Evolutionary conservation across 2,888 invertebrate genomes (phyloP), one percentile per base, ranked within the genome.

Genomic region (Habroteleia sp.): DNA sequence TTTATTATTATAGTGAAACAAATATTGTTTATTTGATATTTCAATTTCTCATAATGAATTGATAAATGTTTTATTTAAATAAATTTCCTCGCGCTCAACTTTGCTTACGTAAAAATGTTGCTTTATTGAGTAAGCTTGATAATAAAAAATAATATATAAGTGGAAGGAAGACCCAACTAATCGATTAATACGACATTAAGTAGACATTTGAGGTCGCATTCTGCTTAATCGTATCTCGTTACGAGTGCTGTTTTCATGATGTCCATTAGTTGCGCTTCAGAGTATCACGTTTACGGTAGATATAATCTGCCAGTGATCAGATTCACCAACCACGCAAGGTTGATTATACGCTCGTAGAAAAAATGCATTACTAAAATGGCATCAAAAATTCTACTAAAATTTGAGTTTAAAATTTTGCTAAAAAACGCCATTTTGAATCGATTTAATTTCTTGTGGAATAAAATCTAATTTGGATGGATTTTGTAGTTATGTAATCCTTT

Each of bases 141-240:
- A 63, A 20, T 31, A 33, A 6, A 37, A 11, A 39, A 41, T 42
- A 52, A 42, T 33, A 7, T 42, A 25, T 20, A 46, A 48, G 37
- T 33, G 50, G 33, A 42, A 41, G 46, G 71, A 63, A 71, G 63
- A 63, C 62, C 71, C 16, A 42, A 29, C 44, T 60, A 35, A 25
- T 46, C 62, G 37, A 52, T 71, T 66, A 66, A 73, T 60, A 27
- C 60, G 54, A 74, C 74, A 25, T 44, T 46, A 68, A 68, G 62
- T 60, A 68, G 74, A 68, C 74, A 37, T 68, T 74, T 39, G 52
- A 62, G 74, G 74, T 62, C 68, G 48, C 52, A 44, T 16, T 48
- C 41, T 31, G 33, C 35, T 62, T 54, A 60, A 65, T 66, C 48
- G 52, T 50, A 65, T 65, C 56, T 65, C 58, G 29, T 58, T 65